Conservation (phyloP, 2,888 invertebrate genomes). For the Platerodrilus igneus region DNA sequence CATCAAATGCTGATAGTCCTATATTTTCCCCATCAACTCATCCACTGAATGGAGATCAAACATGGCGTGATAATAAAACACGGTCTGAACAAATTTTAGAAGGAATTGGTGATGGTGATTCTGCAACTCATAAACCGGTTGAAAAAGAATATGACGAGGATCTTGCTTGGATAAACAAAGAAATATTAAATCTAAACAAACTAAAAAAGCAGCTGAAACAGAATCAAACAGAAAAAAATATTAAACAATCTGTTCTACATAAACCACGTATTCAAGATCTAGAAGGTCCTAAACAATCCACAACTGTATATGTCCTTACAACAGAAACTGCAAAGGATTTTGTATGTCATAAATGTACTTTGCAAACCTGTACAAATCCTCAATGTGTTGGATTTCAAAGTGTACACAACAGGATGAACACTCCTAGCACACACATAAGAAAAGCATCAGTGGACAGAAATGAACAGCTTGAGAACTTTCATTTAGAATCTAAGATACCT, state of each 20-base stretch:
- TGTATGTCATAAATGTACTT: neutral
- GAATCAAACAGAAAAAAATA: neutral
- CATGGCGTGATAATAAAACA: constrained; percentile 50
- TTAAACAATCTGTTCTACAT: constrained; percentile 6
- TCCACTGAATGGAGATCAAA: constrained; percentile 20
- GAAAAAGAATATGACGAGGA: constrained; percentile 52
- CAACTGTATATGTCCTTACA: constrained; percentile 37
- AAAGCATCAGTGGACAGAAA: no score
- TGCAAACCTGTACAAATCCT: constrained; percentile 2
- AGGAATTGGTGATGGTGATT: constrained; percentile 7
- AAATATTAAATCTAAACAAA: constrained; percentile 54
- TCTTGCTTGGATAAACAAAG: constrained; percentile 55
- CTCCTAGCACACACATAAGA: no score
- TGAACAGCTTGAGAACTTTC: no score
- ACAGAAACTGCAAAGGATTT: constrained; percentile 29
- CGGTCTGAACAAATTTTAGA: constrained; percentile 49
- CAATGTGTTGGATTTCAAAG: no score
- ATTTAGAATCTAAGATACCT: no score
- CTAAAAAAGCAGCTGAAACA: constrained; percentile 47
- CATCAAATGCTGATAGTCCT: no score
- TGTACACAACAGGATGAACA: no score
- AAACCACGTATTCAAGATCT: constrained; percentile 20
- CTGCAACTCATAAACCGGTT: no score
- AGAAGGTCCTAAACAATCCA: constrained; percentile 30
- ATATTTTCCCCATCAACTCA: no score